Percentiles rank a stretch among this genome's conserved stretches.
These are phyloP conservation scores for Brachystomella parvula DNA, from an alignment of 1,140 invertebrate genomes.

Conservation along the genomic window DNA sequence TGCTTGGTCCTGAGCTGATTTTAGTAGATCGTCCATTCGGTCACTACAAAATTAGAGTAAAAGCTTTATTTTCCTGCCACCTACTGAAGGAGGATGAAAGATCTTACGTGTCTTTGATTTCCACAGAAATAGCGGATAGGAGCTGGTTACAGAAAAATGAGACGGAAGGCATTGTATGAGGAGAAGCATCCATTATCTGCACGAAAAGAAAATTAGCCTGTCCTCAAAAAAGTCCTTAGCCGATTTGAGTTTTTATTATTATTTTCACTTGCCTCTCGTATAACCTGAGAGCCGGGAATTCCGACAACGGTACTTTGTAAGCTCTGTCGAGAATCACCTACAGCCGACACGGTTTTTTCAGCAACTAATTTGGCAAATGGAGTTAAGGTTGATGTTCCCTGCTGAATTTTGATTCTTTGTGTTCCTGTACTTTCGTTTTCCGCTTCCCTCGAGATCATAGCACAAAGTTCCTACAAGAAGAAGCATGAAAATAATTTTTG, in stretches of 20 bases:
- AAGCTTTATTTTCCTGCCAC: too few species aligned
- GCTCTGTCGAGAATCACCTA: background rate
- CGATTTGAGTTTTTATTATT: background rate
- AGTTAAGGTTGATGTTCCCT: slow-evolving; percentile 6
- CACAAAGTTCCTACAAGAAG: slow-evolving; percentile 26
- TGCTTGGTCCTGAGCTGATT: too few species aligned
- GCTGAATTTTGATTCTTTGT: background rate
- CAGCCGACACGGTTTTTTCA: slow-evolving; percentile 15
- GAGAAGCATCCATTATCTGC: slow-evolving; percentile 34
- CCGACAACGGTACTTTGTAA: background rate
- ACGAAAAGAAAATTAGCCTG: background rate
- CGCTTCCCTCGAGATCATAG: slow-evolving; percentile 7
- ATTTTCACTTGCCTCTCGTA: slow-evolving; percentile 15
- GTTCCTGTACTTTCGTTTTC: background rate
- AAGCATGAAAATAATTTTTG: slow-evolving; percentile 1
- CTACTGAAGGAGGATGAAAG: too few species aligned
- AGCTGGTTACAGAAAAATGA: slow-evolving; percentile 27
- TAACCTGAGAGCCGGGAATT: background rate
- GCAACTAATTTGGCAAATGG: slow-evolving; percentile 26
- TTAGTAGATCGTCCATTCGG: too few species aligned
- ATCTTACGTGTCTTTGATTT: slow-evolving; percentile 10
- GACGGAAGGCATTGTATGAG: slow-evolving; percentile 34
- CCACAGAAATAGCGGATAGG: slow-evolving; percentile 20
- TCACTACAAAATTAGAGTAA: too few species aligned
- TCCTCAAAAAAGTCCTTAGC: too few species aligned